A percentile compares a stretch with the other conserved stretches of the same genome.
Conservation (phyloP, 2,113 vertebrate species). For the Pagrus major region DNA sequence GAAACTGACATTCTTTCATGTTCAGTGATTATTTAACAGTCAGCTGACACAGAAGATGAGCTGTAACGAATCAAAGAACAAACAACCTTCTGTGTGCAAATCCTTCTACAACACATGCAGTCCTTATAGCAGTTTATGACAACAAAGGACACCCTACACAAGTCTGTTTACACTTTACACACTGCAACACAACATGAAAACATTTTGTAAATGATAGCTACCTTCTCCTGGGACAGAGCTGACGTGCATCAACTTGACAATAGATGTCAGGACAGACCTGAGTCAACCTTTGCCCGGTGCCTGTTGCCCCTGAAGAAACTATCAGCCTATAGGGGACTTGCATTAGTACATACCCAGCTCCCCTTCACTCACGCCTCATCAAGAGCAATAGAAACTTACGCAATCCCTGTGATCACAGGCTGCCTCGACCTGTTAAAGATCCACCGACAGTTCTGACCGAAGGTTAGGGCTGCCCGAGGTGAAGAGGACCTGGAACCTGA, state of each 20-base stretch:
- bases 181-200: not conserved
- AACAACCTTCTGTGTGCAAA: not conserved
- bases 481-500: constrained; percentile 29
- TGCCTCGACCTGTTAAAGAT: constrained; percentile 20
- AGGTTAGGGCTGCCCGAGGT: constrained; percentile 35
- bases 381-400: constrained; percentile 9
- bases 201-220: constrained; percentile 14
- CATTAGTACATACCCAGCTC: not conserved
- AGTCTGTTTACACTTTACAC: not conserved
- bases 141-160: not conserved
- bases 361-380: not conserved
- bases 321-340: constrained; percentile 14
- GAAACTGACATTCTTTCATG: not conserved
- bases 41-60: too few relatives aligned
- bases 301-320: not conserved
- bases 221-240: constrained; percentile 49
- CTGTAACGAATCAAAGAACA: not conserved
- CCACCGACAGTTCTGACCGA: constrained; percentile 6
- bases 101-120: not conserved
- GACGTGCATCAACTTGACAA: constrained; percentile 27
- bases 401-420: constrained; percentile 28
- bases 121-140: not conserved
- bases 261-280: constrained; percentile 3
- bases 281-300: constrained; percentile 30
- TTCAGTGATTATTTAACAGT: not conserved